Conservation (phyloP, 1,140 invertebrate species). For the Bombus turneri region DNA sequence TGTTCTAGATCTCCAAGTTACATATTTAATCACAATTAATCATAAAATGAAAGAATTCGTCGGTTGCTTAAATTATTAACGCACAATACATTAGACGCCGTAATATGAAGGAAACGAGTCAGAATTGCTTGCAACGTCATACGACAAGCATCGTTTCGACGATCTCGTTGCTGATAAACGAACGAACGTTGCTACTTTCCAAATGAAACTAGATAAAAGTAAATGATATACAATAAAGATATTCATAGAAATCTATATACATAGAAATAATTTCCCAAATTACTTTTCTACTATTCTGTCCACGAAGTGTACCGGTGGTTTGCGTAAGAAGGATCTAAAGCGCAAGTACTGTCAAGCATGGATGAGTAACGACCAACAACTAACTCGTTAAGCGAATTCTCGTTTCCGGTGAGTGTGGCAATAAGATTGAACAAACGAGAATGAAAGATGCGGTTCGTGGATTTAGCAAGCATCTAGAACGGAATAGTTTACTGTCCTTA, state of each 20-base stretch:
- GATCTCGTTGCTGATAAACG: background rate
- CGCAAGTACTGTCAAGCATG: constrained; percentile 36
- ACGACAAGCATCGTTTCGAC: background rate
- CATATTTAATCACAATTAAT: background rate
- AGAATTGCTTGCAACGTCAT: background rate
- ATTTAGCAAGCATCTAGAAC: background rate
- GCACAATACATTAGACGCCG: background rate
- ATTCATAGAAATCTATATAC: background rate
- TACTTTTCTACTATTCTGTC: constrained; percentile 35
- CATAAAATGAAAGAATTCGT: background rate
- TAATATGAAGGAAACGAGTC: background rate
- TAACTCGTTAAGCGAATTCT: constrained; percentile 49
- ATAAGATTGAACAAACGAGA: constrained; percentile 17
- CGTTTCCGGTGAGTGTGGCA: constrained; percentile 45
- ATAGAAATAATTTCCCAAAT: constrained; percentile 12
- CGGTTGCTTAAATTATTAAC: background rate
- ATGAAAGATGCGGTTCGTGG: background rate
- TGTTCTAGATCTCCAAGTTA: background rate
- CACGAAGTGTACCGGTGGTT: constrained; percentile 28
- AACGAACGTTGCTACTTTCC: background rate
- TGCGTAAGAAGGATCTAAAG: constrained; percentile 33
- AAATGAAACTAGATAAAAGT: background rate
- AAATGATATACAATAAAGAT: background rate
- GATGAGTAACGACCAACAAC: constrained; percentile 38
- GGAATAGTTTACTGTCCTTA: background rate